These are phyloP conservation scores for Diadumene lineata DNA, from an alignment of 92 coral and sea anemone genomes.

Conservation along the genomic window DNA sequence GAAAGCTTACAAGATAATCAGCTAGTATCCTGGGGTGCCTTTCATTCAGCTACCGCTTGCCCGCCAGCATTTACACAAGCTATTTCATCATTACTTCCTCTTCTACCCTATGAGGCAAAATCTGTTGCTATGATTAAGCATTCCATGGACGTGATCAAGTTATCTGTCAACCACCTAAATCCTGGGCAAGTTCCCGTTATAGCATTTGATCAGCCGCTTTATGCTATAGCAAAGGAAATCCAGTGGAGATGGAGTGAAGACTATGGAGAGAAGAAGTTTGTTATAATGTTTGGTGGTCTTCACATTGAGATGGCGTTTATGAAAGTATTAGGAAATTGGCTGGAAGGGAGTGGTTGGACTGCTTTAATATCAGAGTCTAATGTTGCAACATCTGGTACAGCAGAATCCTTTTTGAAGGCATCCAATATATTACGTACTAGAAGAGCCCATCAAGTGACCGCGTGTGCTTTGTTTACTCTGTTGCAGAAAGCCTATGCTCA, in stretches of 20 bases:
- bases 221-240: conserved; percentile 62
- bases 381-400: conserved; percentile 55
- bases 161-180: conserved; percentile 41
- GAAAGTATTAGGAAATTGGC: conserved; percentile 55
- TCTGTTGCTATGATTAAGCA: conserved; percentile 64
- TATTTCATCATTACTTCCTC: conserved; percentile 52
- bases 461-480: conserved; percentile 44
- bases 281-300: conserved; percentile 68
- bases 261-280: conserved; percentile 53
- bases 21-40: conserved; percentile 65
- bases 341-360: conserved; percentile 62
- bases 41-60: conserved; percentile 33
- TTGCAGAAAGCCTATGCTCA: conserved; percentile 42
- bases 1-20: conserved; percentile 31
- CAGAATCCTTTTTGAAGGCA: conserved; percentile 66
- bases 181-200: conserved; percentile 67
- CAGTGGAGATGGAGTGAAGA: conserved; percentile 43
- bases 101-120: conserved; percentile 67
- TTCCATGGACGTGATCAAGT: conserved; percentile 59
- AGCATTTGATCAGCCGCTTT: conserved; percentile 66
- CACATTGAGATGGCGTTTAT: conserved; percentile 56
- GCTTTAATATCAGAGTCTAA: conserved; percentile 44
- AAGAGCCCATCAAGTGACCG: conserved; percentile 68
- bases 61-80: conserved; percentile 35
- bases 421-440: conserved; percentile 46